Base-by-base conservation (phyloP, 2,888 invertebrate genomes). In the Cybosia mesomella region DNA sequence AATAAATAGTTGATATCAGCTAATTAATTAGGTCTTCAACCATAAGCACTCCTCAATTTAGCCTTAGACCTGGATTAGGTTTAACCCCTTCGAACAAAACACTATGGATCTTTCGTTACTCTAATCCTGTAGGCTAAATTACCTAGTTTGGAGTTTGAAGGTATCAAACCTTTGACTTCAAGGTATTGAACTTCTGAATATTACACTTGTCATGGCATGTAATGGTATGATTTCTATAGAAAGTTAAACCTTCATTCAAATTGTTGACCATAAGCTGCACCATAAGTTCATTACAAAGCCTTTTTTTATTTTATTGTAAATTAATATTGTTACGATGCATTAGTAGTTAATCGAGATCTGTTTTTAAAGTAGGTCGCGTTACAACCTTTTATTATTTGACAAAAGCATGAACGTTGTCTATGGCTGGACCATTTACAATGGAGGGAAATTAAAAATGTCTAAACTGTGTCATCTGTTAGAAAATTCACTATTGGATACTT, bases 281-380 rank as follows among this genome's bases (percentile, higher is more conserved):
- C 59, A 71, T 71, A 74, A 70, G 67, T 74, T 72, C 70, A 71
- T 72, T 81, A 80, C 79, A 77, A 76, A 75, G 77, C 78, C 76
- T 83, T 83, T 77, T 57, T 83, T 85, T 85, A 86, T 85, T 84
- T 86, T 83, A 87, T 83, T 91, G 91, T 91, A 91, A 88, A 28
- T 91, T 91, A 92, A 84, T 84, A 89, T 89, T 88, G 85, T 89
- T 88, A 87, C 77, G 79, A 81, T 86, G 81, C 82, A 83, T 88
- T 91, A 91, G 89, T 87, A 81, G 86, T 91, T 90, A 90, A 88
- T 84, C 79, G 87, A 91, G 91, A 91, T 91, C 91, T 92, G 91
- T 90, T 89, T 89, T 89, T 87, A 86, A 83, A 87, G 84, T 86
- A 83, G 85, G 85, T 87, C 82, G 85, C 67, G 77, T 28, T 81